Base-by-base conservation (phyloP, 2,797 vertebrate species). In the Aulostomus chinensis region DNA sequence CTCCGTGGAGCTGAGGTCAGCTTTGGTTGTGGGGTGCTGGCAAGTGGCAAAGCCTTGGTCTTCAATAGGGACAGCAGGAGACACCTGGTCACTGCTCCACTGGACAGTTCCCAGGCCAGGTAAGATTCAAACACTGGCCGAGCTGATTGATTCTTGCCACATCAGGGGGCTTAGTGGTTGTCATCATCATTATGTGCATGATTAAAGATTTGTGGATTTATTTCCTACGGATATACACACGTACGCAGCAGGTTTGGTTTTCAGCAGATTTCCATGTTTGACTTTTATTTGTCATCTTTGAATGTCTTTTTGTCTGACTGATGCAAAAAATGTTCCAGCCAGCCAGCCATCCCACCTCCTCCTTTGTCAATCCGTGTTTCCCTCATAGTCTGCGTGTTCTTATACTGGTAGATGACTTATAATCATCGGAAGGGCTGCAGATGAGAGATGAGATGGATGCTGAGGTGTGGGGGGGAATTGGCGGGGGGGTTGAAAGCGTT, bases 41-140 rank as follows among this genome's bases (percentile, higher is more conserved):
- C 97, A 69, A 97, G 95, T 0, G 96, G 97, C n/a, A 99, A 99
- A 77, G 95, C 97, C 11, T 80, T 99, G 73, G 95, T 99, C 71
- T 98, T 99, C 86, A 98, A 96, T 88, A 94, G 93, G 68, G 97
- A 98, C 13, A 96, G 95, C 15, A 88, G 95, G 18, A 92, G 97
- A 58, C 95, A 99, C 77, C 86, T 99, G 12, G 88, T 98, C 76
- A 98, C 96, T 0, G 88, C 95, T 13, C 94, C 96, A 11, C 88
- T 99, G 17, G 97, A 99, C 91, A 98, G 96, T 75, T 97, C 96
- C 18, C 95, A 98, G 69, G 97, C 97, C 85, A 96, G 94, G 96
- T 98, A 84, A 62, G 4, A n/a, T 6, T 6, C 11, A 11, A 10
- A 17, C 17, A 11, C 16, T 3, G 17, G n/a, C 16, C 16, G n/a